Conservation (phyloP, 1,140 invertebrate genomes). For the Drosophila repletoides region DNA sequence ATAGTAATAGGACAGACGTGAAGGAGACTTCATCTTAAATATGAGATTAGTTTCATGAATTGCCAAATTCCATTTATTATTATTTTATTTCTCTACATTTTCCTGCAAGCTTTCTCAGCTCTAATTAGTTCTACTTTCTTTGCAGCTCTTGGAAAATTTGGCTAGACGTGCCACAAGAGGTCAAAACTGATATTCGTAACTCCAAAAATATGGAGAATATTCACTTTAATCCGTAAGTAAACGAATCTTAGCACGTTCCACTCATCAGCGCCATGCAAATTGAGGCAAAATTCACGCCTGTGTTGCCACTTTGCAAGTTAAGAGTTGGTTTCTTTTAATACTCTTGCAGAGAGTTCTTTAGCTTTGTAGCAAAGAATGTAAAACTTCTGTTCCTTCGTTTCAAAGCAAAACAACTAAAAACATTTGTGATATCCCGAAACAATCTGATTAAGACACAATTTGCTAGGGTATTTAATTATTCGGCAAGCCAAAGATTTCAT, state of each 20-base stretch:
- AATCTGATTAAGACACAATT: not conserved
- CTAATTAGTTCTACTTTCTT: not conserved
- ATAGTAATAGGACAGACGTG: no score
- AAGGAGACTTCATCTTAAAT: no score
- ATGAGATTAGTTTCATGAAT: no score
- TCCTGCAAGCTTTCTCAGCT: not conserved
- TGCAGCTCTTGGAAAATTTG: constrained; percentile 95
- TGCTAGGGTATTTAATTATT: no score
- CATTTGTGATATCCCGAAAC: not conserved
- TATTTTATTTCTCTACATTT: not conserved
- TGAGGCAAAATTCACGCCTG: constrained; percentile 44
- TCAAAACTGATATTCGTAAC: constrained; percentile 93
- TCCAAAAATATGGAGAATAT: constrained; percentile 97
- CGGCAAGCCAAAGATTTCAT: no score
- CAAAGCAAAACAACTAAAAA: no score
- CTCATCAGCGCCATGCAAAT: constrained; percentile 43
- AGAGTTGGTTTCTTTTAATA: not conserved
- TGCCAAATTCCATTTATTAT: no score
- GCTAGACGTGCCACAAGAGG: constrained; percentile 91
- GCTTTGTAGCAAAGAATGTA: no score
- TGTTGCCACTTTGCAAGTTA: constrained; percentile 27
- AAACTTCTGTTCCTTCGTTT: not conserved
- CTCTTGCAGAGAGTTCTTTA: no score
- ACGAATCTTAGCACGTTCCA: constrained; percentile 46
- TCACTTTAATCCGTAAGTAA: constrained; percentile 98